Base-by-base conservation (phyloP, 2,888 invertebrate genomes). In the Eubasilissa splendida region DNA sequence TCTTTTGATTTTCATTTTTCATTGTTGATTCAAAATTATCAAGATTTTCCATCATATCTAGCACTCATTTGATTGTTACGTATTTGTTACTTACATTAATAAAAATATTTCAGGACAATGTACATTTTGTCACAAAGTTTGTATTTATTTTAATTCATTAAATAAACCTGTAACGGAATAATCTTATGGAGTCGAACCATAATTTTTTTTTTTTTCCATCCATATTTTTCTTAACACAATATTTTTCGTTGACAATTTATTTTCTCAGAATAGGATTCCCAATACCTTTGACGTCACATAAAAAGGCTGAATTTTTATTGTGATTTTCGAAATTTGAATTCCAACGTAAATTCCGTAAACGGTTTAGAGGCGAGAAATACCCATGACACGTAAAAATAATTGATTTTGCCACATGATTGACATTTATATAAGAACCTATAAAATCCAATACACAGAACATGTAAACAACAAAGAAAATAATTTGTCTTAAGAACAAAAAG, bases 331-430 rank as follows among this genome's bases (percentile, higher is more conserved):
- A 60, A 22, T 60, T 60, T 60, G 60, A 7, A 42, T 42, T 42
- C 7, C 7, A 7, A 42, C 42, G 42, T 42, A 42, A 42, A 60
- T 60, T 60, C n/a, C 14, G 66, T 66, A n/a, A 54, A 53, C 68
- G 4, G 53, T 54, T 70, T 22, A 10, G 31, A 53, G 53, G 2
- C 10, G 11, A 52, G 11, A 52, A 70, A 50, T 42, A 68, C 52
- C 68, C 54, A 70, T 12, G 70, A 14, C 54, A 70, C 54, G 54
- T 70, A 54, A 60, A 22, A 60, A 60, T n/a, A 60, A 54, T 70
- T 70, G 54, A 70, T 54, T 70, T 70, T 22, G n/a, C n/a, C 70
- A 70, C 70, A 53, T 70, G 70, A 70, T 70, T 52, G 70, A 70
- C 31, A 22, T 68, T 70, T 53, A 11, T 53, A 70, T 10, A 31